phyloP scores from a whole-genome alignment of 2,888 invertebrate species.

The Coleophora deauratella region DNA sequence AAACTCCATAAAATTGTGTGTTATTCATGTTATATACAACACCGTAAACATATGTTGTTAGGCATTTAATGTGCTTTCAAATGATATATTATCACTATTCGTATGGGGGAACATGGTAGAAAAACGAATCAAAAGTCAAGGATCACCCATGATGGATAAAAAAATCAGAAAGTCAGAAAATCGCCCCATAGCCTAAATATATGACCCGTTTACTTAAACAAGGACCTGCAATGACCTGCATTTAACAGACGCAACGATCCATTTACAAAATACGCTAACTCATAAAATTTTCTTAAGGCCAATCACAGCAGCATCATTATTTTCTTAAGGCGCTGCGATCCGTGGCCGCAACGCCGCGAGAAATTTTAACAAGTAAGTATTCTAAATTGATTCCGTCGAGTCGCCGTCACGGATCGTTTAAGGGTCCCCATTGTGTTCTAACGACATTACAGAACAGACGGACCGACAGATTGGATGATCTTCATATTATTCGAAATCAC shows the following conservation, averaged over 20 bases:
- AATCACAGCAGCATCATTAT: background rate
- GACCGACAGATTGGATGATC: slow-evolving; percentile 44
- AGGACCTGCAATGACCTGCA: background rate
- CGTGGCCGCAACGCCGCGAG: slow-evolving; percentile 21
- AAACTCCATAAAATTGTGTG: no score
- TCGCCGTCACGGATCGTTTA: slow-evolving; percentile 59
- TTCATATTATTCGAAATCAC: slow-evolving; percentile 35
- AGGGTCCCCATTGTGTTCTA: slow-evolving; percentile 45
- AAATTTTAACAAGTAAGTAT: slow-evolving; percentile 52
- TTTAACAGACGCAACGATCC: background rate
- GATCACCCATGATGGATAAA: no score
- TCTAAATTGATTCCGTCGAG: slow-evolving; percentile 58
- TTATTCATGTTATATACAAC: no score
- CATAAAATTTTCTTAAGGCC: no score
- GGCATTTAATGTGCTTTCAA: no score
- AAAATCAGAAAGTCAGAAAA: no score
- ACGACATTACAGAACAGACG: slow-evolving; percentile 45
- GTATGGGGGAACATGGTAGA: no score
- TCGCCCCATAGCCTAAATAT: no score
- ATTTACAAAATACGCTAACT: background rate
- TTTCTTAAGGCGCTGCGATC: background rate
- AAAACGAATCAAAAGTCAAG: no score
- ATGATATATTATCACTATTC: no score
- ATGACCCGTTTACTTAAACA: no score
- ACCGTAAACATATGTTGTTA: no score